Evolutionary conservation across 2,113 vertebrate species (phyloP).

Genomic region (Dicaeum eximium): DNA sequence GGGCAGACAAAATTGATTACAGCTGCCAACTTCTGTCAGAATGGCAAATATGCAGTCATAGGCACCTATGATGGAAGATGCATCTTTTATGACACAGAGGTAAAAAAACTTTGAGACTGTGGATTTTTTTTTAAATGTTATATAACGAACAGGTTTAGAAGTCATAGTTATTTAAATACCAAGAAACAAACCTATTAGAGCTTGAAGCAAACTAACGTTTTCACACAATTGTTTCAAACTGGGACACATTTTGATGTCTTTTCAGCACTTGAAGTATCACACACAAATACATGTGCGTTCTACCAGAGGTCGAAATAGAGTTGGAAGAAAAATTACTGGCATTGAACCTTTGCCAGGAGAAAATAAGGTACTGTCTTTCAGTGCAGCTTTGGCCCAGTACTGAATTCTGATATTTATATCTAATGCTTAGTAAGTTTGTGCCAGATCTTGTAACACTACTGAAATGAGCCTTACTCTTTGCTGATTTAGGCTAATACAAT

Average conservation of each 20-base stretch:
- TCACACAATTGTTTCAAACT: neutral
- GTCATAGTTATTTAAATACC: neutral
- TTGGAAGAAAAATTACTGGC: conserved; percentile 97
- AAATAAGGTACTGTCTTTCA: conserved; percentile 83
- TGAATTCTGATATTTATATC: neutral
- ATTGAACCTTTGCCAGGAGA: conserved; percentile 97
- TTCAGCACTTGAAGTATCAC: conserved; percentile 95
- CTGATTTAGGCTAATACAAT: neutral
- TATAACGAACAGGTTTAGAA: neutral
- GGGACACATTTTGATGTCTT: neutral
- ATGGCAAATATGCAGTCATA: conserved; percentile 96
- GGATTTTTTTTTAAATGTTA: neutral
- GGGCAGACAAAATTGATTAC: conserved; percentile 97
- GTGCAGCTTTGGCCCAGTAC: neutral
- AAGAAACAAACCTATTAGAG: neutral
- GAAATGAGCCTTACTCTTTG: neutral
- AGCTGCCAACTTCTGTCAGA: conserved; percentile 99
- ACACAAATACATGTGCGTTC: conserved; percentile 98
- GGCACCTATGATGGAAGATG: conserved; percentile 96
- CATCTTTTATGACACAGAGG: conserved; percentile 99
- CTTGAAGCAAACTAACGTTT: neutral
- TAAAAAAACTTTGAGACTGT: conserved; percentile 18
- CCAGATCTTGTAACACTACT: neutral
- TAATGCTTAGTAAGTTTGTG: neutral
- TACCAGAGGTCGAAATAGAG: conserved; percentile 93